phyloP scores from a whole-genome alignment of 2,797 vertebrate species.

The Urophycis tenuis region DNA sequence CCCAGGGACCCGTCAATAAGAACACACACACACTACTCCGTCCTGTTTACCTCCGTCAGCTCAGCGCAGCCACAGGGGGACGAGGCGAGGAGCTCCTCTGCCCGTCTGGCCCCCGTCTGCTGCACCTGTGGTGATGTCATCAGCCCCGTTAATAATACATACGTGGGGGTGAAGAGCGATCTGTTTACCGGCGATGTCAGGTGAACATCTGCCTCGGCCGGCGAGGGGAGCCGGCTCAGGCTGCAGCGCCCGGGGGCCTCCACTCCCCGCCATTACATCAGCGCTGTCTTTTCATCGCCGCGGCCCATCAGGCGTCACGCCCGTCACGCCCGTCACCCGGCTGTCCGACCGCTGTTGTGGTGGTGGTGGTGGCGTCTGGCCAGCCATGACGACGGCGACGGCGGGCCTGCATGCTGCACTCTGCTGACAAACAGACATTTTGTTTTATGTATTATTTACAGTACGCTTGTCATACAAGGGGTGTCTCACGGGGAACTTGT shows the following conservation, averaged over 20 bases:
- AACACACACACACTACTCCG: too few species aligned
- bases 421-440: background rate
- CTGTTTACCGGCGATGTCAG: constrained; percentile 52
- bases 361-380: background rate
- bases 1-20: too few species aligned
- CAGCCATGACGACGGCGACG: background rate
- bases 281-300: constrained; percentile 15
- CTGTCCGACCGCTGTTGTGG: background rate
- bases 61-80: too few species aligned
- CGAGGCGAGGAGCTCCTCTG: background rate
- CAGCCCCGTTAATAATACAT: constrained; percentile 28
- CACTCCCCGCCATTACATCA: constrained; percentile 65
- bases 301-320: background rate
- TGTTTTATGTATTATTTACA: background rate
- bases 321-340: background rate
- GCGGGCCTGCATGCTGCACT: background rate
- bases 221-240: constrained; percentile 50
- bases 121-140: constrained; percentile 14
- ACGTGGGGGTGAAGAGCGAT: background rate
- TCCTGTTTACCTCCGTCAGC: too few species aligned
- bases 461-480: background rate
- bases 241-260: constrained; percentile 53
- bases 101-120: background rate
- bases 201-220: constrained; percentile 66
- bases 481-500: background rate